phyloP scores from a whole-genome alignment of 2,113 vertebrate genomes.

The Hypomesus transpacificus region DNA sequence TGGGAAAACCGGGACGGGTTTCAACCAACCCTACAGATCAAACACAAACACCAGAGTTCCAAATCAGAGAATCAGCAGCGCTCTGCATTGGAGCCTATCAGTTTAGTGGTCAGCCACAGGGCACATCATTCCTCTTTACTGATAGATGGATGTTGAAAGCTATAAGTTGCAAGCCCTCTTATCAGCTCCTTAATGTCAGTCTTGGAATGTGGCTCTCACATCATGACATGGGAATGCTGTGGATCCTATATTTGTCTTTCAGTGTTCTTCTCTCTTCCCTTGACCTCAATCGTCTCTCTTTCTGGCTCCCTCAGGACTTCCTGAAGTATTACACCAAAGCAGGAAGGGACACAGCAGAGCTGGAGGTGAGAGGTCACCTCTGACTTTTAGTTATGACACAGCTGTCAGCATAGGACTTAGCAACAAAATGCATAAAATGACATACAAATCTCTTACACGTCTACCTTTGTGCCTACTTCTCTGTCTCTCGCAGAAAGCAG shows the following conservation, averaged over 20 bases:
- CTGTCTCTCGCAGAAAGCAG: slow-evolving; percentile 70
- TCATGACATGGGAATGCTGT: not conserved
- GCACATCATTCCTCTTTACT: not conserved
- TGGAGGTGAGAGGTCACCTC: slow-evolving; percentile 68
- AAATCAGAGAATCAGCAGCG: too few species aligned
- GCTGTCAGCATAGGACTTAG: not conserved
- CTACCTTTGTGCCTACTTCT: not conserved
- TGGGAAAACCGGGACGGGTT: not conserved
- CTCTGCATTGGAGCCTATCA: not conserved
- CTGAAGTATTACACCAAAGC: slow-evolving; percentile 84
- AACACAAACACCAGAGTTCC: too few species aligned
- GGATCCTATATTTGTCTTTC: too few species aligned
- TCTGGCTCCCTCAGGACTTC: slow-evolving; percentile 76
- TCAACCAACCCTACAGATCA: too few species aligned
- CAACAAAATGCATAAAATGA: not conserved
- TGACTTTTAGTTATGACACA: slow-evolving; percentile 1
- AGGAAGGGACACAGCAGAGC: slow-evolving; percentile 71
- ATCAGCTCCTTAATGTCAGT: not conserved
- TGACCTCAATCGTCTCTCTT: slow-evolving; percentile 16
- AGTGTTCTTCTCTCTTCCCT: not conserved
- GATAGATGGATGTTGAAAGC: not conserved
- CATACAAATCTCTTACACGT: too few species aligned
- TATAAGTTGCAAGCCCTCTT: not conserved
- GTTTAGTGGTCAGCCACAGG: not conserved
- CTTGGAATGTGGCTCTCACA: not conserved